Conservation (phyloP, 2,797 vertebrate genomes). For the Lindbergichthys nudifrons region DNA sequence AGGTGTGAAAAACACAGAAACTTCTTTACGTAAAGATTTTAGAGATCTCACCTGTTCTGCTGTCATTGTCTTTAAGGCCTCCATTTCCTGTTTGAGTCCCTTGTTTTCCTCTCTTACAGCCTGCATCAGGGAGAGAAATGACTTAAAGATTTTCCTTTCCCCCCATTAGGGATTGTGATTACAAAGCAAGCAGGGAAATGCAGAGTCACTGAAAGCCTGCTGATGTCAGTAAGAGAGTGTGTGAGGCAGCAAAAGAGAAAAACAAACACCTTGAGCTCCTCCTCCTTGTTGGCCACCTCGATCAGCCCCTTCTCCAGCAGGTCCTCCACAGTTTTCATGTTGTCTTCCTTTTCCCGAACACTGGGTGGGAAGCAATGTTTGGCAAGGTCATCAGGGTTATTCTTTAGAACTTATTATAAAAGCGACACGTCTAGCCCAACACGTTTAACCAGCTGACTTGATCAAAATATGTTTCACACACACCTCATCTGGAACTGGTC, state of each 20-base stretch:
- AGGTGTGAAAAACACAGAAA: not conserved
- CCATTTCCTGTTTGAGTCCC: conserved; percentile 86
- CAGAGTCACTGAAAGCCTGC: conserved; percentile 23
- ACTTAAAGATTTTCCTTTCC: conserved; percentile 5
- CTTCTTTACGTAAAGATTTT: not conserved
- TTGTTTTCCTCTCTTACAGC: conserved; percentile 86
- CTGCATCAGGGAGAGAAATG: conserved; percentile 77
- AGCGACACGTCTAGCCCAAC: not conserved
- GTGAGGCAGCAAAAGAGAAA: conserved; percentile 13
- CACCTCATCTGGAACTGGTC: conserved; percentile 95
- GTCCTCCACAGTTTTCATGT: conserved; percentile 93
- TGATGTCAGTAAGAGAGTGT: conserved; percentile 19
- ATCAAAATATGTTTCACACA: conserved; percentile 56
- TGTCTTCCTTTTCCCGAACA: conserved; percentile 92
- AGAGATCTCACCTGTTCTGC: conserved; percentile 86
- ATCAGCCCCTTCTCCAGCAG: conserved; percentile 94
- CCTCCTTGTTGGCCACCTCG: conserved; percentile 95
- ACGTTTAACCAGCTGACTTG: conserved; percentile 2
- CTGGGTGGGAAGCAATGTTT: conserved; percentile 69
- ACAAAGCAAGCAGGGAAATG: conserved; percentile 30
- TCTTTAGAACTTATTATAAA: not conserved
- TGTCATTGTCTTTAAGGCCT: conserved; percentile 84
- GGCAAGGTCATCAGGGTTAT: not conserved
- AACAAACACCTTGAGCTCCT: conserved; percentile 88
- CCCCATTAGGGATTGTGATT: conserved; percentile 36